Percentiles rank a stretch among this genome's conserved stretches.
These are phyloP conservation scores for Perognathus longimembris DNA, from an alignment of 2,113 vertebrate genomes.

Conservation along the genomic window DNA sequence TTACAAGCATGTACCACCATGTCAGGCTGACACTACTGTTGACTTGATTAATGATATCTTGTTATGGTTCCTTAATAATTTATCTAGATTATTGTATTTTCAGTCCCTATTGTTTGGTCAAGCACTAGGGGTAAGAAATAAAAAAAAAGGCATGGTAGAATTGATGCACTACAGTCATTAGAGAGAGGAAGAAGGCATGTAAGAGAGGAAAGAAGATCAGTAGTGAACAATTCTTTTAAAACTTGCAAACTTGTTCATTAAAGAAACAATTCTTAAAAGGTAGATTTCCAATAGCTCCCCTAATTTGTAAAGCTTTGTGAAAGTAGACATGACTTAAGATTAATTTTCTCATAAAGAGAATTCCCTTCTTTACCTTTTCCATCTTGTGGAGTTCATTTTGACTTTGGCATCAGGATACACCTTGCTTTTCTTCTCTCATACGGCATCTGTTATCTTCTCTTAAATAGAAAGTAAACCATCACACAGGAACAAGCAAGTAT, in stretches of 20 bases:
- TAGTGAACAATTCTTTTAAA: not conserved
- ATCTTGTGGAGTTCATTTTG: slow-evolving; percentile 60
- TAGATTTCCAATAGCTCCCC: not conserved
- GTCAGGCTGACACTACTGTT: not conserved
- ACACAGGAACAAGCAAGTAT: slow-evolving; percentile 41
- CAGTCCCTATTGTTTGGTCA: not conserved
- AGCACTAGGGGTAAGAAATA: not conserved
- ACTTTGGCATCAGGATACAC: slow-evolving; percentile 37
- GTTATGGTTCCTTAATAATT: not conserved
- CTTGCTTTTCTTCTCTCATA: slow-evolving; percentile 59
- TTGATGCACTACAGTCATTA: not conserved
- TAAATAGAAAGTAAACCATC: slow-evolving; percentile 52
- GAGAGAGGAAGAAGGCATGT: not conserved
- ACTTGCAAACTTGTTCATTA: slow-evolving; percentile 13
- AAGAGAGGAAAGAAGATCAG: not conserved
- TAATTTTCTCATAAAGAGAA: slow-evolving; percentile 34
- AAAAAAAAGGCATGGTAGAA: not conserved
- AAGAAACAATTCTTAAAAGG: slow-evolving; percentile 1
- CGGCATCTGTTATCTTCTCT: slow-evolving; percentile 53
- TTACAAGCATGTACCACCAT: no score
- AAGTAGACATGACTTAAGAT: slow-evolving; percentile 27
- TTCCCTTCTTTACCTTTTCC: slow-evolving; percentile 34
- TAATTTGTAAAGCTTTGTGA: slow-evolving; percentile 18
- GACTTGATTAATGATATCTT: not conserved
- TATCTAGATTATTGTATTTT: slow-evolving; percentile 14